Evolutionary conservation across 2,888 invertebrate genomes (phyloP).

Genomic region (Drosophila gaucha): DNA sequence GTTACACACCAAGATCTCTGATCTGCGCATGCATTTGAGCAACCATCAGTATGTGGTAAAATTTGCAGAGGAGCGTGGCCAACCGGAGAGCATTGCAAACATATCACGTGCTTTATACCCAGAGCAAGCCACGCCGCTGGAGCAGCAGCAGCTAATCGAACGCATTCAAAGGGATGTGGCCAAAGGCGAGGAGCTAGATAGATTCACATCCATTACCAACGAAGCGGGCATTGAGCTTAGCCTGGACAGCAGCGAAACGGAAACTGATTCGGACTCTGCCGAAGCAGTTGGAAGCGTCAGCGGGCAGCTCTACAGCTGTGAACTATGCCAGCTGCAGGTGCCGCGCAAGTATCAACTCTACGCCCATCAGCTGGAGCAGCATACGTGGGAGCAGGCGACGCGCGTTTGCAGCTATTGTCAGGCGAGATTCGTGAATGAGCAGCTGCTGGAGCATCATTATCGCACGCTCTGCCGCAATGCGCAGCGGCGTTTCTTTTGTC

Average conservation of each 20-base stretch:
- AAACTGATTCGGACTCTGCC: slow-evolving; percentile 56
- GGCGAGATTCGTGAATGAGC: slow-evolving; percentile 85
- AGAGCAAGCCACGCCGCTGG: slow-evolving; percentile 48
- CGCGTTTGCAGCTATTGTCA: slow-evolving; percentile 86
- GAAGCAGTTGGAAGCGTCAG: not conserved
- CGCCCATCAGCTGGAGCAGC: slow-evolving; percentile 77
- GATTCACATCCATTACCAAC: slow-evolving; percentile 83
- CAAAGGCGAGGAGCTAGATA: slow-evolving; percentile 53
- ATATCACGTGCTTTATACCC: slow-evolving; percentile 74
- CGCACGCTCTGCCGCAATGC: slow-evolving; percentile 82
- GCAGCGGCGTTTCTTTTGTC: slow-evolving; percentile 78
- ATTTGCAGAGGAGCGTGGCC: slow-evolving; percentile 41
- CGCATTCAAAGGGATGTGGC: slow-evolving; percentile 70
- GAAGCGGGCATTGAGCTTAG: slow-evolving; percentile 82
- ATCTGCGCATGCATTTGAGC: slow-evolving; percentile 78
- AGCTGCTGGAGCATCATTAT: slow-evolving; percentile 86
- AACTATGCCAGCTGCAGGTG: slow-evolving; percentile 70
- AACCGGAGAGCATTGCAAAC: slow-evolving; percentile 41
- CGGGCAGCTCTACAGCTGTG: slow-evolving; percentile 67
- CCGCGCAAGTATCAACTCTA: slow-evolving; percentile 80
- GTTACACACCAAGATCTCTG: slow-evolving; percentile 78
- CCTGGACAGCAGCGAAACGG: slow-evolving; percentile 77
- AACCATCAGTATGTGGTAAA: slow-evolving; percentile 66
- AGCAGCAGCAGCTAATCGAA: slow-evolving; percentile 47
- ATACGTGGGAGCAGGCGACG: slow-evolving; percentile 84